Base-by-base conservation (phyloP, 2,888 invertebrate genomes). In the Seladonia tumulorum region DNA sequence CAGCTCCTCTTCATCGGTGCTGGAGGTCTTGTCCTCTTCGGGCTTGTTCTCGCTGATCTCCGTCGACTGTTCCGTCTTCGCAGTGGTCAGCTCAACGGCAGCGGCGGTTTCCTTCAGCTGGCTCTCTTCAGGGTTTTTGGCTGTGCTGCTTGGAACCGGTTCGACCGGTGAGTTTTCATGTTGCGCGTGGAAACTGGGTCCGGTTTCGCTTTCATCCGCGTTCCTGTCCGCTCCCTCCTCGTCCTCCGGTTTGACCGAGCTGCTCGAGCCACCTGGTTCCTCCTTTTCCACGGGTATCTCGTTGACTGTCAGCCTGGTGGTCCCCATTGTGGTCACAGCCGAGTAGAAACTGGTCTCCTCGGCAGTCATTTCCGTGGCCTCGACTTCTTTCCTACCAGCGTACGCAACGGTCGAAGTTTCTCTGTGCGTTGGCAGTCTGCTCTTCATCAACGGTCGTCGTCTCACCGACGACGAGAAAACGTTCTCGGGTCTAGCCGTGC, bases 341-440 rank as follows among this genome's bases (percentile, higher is more conserved):
- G 96, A 95, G 95, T 96, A 71, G 96, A 96, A 87, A 94, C 95
- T 92, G 95, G 96, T 93, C 95, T 96, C 93, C 95, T 96, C 90
- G 94, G 95, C 91, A 25, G 93, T 77, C 93, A 92, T 93, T 96
- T 97, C 90, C 95, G 96, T 83, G 92, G 95, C 85, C 95, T 96
- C 57, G 94, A 93, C 93, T 95, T 95, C 16, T 95, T 95, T 91
- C 76, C 89, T 83, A 29, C 35, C 72, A 12, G 35, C 16, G 53
- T 82, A 81, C 89, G 90, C 89, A 45, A 53, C 83, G 0, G 81
- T 79, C 7, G 82, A 76, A 90, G 90, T 91, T 42, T 90, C 90
- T 74, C 79, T 94, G 70, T 90, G 88, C 4, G 84, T 3, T 0
- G 74, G 47, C 7, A 88, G 70, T 29, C 88, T 83, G 47, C 87